Evolutionary conservation across 2,888 invertebrate genomes (phyloP).

Genomic region (Nephrotoma flavescens): DNA sequence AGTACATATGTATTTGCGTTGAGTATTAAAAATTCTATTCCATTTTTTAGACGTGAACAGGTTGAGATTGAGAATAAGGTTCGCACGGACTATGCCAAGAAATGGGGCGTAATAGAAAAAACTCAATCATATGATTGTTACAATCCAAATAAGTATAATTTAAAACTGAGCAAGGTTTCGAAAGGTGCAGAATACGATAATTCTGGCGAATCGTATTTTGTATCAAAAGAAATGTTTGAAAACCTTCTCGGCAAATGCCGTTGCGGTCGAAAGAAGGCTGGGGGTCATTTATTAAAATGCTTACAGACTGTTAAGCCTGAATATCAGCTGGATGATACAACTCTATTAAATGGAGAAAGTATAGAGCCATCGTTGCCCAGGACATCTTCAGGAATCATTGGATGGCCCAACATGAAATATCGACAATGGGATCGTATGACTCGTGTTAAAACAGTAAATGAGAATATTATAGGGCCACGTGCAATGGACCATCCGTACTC

Average conservation of each 20-base stretch:
- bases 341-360: background rate
- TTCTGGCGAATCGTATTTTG: background rate
- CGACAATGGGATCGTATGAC: background rate
- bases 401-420: background rate
- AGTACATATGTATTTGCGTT: background rate
- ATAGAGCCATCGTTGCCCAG: background rate
- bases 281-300: background rate
- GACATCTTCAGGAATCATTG: background rate
- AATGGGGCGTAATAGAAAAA: background rate
- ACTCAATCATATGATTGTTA: background rate
- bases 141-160: background rate
- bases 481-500: background rate
- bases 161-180: background rate
- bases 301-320: background rate
- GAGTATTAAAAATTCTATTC: background rate
- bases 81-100: background rate
- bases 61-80: background rate
- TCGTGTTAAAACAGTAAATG: background rate
- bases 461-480: background rate
- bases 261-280: background rate
- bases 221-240: background rate
- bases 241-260: background rate
- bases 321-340: background rate
- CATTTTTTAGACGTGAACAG: background rate
- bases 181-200: background rate